Evolutionary conservation across 2,113 vertebrate genomes (phyloP).

Genomic region (Channa argus): DNA sequence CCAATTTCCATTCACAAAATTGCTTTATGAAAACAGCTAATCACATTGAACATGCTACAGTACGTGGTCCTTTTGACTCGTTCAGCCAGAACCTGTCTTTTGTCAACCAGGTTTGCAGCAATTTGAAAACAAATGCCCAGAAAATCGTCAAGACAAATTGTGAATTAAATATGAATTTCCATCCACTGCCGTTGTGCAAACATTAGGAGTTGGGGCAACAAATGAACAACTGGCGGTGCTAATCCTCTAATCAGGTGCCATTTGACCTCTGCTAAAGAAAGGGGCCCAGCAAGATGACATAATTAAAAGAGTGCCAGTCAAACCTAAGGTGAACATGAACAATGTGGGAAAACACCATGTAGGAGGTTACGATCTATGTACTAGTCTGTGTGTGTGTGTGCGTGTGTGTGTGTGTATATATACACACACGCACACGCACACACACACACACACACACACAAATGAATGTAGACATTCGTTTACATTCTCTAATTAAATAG

Average conservation of each 20-base stretch:
- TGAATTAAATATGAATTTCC: not conserved
- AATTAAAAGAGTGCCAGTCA: not conserved
- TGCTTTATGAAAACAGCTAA: constrained; percentile 1
- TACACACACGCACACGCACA: too few relatives aligned
- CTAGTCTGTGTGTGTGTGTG: too few relatives aligned
- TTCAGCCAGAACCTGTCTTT: not conserved
- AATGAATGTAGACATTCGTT: not conserved
- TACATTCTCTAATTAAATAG: not conserved
- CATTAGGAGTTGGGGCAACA: not conserved
- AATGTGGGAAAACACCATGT: not conserved
- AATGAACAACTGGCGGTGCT: not conserved
- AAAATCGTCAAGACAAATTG: not conserved
- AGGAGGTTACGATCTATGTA: too few relatives aligned
- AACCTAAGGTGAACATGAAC: not conserved
- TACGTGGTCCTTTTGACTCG: not conserved
- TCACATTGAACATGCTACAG: not conserved
- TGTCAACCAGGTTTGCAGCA: not conserved
- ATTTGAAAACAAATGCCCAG: not conserved
- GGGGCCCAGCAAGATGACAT: not conserved
- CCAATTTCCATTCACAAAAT: constrained; percentile 46
- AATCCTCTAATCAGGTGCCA: not conserved
- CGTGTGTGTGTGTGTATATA: too few relatives aligned
- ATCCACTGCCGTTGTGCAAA: not conserved
- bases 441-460: too few relatives aligned
- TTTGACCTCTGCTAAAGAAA: constrained; percentile 3